phyloP scores from a whole-genome alignment of 2,113 vertebrate genomes.

The Regulus satrapa region DNA sequence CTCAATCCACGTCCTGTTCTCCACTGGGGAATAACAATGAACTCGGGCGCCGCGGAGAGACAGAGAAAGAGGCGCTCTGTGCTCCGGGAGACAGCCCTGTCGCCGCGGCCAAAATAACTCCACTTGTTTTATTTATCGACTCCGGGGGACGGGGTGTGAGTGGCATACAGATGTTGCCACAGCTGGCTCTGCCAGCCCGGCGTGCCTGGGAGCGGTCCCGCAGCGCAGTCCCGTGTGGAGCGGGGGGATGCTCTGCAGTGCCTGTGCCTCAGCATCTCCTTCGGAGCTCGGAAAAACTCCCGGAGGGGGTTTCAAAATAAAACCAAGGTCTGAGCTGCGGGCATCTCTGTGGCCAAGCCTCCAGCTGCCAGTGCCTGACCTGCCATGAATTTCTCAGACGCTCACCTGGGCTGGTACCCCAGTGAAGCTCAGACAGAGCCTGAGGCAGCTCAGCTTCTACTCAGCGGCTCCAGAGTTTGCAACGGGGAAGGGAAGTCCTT shows the following conservation, averaged over 20 bases:
- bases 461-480: background rate
- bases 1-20: slow-evolving; percentile 75
- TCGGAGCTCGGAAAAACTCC: background rate
- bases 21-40: slow-evolving; percentile 44
- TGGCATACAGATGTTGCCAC: slow-evolving; percentile 61
- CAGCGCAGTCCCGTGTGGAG: fast-evolving
- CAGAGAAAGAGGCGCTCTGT: slow-evolving; percentile 70
- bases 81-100: slow-evolving; percentile 60
- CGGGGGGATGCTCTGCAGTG: background rate
- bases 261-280: fast-evolving
- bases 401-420: background rate
- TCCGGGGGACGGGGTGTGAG: background rate
- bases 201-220: background rate
- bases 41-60: background rate
- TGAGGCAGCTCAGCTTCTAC: background rate
- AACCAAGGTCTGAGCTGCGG: background rate
- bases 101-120: slow-evolving; percentile 69
- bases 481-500: background rate
- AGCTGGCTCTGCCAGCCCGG: slow-evolving; percentile 34
- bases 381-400: background rate
- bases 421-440: background rate
- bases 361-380: background rate
- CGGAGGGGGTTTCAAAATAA: background rate
- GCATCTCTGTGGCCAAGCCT: fast-evolving
- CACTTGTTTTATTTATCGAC: slow-evolving; percentile 73